Percentiles rank a stretch among this genome's conserved stretches.
Evolutionary conservation across 2,113 vertebrate genomes (phyloP).

Genomic region (Calyptomena viridis): DNA sequence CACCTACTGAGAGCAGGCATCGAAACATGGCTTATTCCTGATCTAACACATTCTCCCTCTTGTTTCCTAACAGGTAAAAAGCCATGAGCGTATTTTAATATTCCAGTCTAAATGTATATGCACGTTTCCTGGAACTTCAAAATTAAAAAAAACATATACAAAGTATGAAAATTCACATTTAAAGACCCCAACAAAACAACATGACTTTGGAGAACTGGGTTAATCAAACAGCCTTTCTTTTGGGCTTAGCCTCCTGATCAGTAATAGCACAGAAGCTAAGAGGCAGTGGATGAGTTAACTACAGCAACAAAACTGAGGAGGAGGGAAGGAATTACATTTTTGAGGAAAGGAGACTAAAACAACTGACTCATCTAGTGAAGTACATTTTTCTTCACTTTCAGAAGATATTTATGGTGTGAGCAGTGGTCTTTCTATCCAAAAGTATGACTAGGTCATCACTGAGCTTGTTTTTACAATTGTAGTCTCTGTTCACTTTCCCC

Average conservation of each 20-base stretch:
- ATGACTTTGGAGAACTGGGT: background rate
- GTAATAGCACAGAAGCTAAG: background rate
- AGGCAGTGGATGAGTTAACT: background rate
- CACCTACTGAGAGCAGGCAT: conserved; percentile 58
- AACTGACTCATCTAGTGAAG: background rate
- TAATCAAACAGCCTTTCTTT: background rate
- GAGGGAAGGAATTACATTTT: background rate
- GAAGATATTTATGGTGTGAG: background rate
- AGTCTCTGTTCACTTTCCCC: background rate
- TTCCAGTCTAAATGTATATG: background rate
- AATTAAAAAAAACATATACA: background rate
- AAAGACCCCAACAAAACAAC: background rate
- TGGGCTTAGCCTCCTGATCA: background rate
- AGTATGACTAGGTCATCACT: background rate
- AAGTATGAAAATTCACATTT: background rate
- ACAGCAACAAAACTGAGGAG: background rate
- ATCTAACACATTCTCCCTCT: background rate
- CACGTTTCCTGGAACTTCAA: background rate
- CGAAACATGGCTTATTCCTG: conserved; percentile 5
- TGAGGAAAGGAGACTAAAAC: background rate
- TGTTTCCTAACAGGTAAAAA: background rate
- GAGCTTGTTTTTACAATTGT: background rate
- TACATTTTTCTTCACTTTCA: background rate
- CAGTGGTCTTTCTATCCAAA: background rate
- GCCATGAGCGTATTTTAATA: background rate